phyloP scores from a whole-genome alignment of 2,113 vertebrate species.

The Dromaius novaehollandiae region DNA sequence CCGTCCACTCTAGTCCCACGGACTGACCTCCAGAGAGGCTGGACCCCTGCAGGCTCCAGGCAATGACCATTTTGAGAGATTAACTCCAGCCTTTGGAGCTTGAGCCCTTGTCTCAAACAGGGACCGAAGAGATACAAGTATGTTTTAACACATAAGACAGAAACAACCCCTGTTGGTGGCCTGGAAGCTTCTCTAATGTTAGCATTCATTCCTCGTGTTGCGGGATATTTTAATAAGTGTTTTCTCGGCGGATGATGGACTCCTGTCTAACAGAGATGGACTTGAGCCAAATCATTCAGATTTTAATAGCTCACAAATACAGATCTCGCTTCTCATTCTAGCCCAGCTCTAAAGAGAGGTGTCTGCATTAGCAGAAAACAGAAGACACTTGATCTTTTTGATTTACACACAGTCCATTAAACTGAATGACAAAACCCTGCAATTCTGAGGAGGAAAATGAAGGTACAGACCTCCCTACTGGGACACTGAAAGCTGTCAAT shows the following conservation, averaged over 20 bases:
- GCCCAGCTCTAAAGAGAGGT: neutral
- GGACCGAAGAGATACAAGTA: accelerated
- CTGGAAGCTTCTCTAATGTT: neutral
- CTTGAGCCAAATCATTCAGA: neutral
- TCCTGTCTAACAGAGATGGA: neutral
- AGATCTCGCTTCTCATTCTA: neutral
- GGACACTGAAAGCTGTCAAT: neutral
- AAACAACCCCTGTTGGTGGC: neutral
- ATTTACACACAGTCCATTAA: conserved; percentile 8
- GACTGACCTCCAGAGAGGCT: neutral
- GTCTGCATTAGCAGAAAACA: neutral
- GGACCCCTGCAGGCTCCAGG: neutral
- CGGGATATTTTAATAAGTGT: neutral
- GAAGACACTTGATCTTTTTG: neutral
- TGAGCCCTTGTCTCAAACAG: neutral
- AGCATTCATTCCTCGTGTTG: neutral
- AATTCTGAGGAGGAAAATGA: neutral
- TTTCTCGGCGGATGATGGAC: neutral
- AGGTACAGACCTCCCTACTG: neutral
- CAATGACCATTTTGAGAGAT: neutral
- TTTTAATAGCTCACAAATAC: neutral
- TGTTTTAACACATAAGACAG: neutral
- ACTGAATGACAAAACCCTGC: neutral
- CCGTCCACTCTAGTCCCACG: neutral
- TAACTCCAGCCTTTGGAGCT: neutral